A percentile compares a stretch with the other conserved stretches of the same genome.
These are phyloP conservation scores for Ericerus pela DNA, from an alignment of 1,140 invertebrate genomes.

Conservation along the genomic window DNA sequence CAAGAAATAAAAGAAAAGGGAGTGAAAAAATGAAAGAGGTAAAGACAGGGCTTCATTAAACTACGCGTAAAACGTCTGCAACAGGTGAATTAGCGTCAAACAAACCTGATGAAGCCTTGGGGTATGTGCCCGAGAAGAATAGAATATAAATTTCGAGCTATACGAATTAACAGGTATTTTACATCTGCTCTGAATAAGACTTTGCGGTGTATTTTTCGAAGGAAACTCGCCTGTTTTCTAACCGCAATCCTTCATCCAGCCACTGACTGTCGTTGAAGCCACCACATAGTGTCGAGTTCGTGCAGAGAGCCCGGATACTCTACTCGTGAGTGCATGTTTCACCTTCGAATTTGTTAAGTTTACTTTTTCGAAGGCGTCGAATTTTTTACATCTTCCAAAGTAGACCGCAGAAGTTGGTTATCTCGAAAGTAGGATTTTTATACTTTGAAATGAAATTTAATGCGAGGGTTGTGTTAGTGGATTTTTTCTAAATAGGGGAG, in stretches of 20 bases:
- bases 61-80: slow-evolving; percentile 1
- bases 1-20: too few species aligned
- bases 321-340: too few species aligned
- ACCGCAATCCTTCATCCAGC: neutral
- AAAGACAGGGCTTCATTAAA: neutral
- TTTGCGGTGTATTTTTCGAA: slow-evolving; percentile 5
- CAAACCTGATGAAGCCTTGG: neutral
- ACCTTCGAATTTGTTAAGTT: too few species aligned
- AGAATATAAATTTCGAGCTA: neutral
- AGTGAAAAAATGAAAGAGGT: too few species aligned
- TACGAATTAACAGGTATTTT: slow-evolving; percentile 11
- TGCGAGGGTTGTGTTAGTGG: too few species aligned
- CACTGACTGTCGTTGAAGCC: neutral
- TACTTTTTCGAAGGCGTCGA: too few species aligned
- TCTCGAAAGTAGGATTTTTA: too few species aligned
- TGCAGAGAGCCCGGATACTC: too few species aligned
- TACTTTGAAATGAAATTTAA: too few species aligned
- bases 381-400: too few species aligned
- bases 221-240: neutral
- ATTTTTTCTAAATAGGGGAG: too few species aligned
- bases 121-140: neutral
- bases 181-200: slow-evolving; percentile 8
- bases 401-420: too few species aligned
- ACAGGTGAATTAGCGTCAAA: slow-evolving; percentile 10
- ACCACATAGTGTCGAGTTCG: neutral